Evolutionary conservation across 2,113 vertebrate genomes (phyloP).

Genomic region (Colistium nudipinnis): DNA sequence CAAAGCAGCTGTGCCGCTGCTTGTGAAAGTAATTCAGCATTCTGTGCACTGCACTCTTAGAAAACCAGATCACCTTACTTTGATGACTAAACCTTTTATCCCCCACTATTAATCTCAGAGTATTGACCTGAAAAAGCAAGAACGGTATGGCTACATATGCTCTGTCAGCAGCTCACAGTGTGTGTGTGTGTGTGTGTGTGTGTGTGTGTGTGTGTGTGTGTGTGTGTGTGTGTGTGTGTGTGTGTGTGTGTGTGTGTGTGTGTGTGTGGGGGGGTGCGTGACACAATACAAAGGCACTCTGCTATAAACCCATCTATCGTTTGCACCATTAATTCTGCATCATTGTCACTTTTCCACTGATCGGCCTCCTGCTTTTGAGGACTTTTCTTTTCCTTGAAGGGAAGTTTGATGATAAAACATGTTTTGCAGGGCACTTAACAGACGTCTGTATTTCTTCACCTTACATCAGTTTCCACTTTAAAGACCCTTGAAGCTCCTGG

Average conservation of each 20-base stretch:
- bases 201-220: background rate
- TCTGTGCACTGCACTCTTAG: constrained; percentile 25
- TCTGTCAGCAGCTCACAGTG: constrained; percentile 14
- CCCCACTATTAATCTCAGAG: constrained; percentile 50
- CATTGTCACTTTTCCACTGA: constrained; percentile 25
- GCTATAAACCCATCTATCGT: constrained; percentile 7
- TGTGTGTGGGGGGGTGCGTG: background rate
- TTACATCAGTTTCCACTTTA: constrained; percentile 65
- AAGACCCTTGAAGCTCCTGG: constrained; percentile 10
- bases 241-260: constrained; percentile 3
- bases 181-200: constrained; percentile 4
- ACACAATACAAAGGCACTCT: background rate
- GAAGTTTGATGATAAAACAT: constrained; percentile 20
- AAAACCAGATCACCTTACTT: constrained; percentile 57
- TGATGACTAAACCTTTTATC: constrained; percentile 66
- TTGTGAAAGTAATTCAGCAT: constrained; percentile 52
- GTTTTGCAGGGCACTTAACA: constrained; percentile 34
- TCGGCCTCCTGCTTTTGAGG: constrained; percentile 8
- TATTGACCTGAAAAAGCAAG: constrained; percentile 51
- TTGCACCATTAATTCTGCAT: constrained; percentile 20
- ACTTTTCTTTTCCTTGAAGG: constrained; percentile 2
- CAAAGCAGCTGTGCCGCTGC: constrained; percentile 54
- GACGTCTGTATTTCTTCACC: constrained; percentile 44
- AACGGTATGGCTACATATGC: constrained; percentile 28
- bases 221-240: background rate